A percentile compares a stretch with the other conserved stretches of the same genome.
phyloP scores from a whole-genome alignment of 2,888 invertebrate species.

The Cephus pygmeus region DNA sequence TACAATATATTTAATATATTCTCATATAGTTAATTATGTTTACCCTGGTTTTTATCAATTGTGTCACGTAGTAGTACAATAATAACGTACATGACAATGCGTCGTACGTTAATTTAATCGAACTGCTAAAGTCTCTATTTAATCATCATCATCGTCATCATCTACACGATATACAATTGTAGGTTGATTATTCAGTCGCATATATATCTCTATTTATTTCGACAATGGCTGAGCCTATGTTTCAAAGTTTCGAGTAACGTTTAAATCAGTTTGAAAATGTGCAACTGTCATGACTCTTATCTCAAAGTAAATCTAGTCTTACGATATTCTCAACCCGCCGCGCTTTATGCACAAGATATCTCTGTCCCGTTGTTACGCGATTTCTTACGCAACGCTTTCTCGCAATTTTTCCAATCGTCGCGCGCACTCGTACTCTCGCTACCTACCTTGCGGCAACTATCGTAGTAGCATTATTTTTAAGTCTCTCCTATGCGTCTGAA shows the following conservation, averaged over 20 bases:
- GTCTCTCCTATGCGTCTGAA: background rate
- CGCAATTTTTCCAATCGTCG: background rate
- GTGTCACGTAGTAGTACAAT: background rate
- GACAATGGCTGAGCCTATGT: constrained; percentile 16
- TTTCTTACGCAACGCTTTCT: background rate
- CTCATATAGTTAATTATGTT: constrained; percentile 21
- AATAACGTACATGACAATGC: constrained; percentile 8
- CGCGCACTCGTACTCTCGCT: background rate
- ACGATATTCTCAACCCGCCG: background rate
- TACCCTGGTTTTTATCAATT: constrained; percentile 53
- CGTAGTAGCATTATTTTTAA: background rate
- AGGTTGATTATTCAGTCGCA: constrained; percentile 54
- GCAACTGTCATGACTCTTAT: background rate
- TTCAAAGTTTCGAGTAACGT: constrained; percentile 14
- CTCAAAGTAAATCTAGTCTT: background rate
- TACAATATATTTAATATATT: constrained; percentile 16
- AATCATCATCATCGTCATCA: constrained; percentile 23
- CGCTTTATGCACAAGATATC: background rate
- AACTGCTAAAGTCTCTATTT: constrained; percentile 10
- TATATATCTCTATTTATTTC: background rate
- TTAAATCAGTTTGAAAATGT: background rate
- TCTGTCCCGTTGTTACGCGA: background rate
- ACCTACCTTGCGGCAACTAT: background rate
- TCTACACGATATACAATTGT: constrained; percentile 34
- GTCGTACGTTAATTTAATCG: constrained; percentile 9